Conservation (phyloP, 2,888 invertebrate genomes). For the Mythimna loreyi region DNA sequence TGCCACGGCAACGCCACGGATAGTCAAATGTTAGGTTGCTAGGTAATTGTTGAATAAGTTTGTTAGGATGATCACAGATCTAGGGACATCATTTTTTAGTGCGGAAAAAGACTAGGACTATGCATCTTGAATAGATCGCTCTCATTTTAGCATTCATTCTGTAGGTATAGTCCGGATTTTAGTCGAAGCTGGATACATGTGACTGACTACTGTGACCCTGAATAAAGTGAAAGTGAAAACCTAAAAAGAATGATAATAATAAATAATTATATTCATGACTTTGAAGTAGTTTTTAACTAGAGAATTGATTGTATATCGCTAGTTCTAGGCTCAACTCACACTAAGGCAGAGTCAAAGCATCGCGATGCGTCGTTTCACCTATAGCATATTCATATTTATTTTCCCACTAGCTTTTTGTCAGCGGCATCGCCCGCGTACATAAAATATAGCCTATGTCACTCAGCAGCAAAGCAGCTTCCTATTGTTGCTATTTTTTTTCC, state of each 20-base stretch:
- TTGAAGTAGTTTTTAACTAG: neutral
- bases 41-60: slow-evolving; percentile 7
- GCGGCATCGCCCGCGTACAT: too few relatives aligned
- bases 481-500: too few relatives aligned
- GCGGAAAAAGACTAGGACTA: neutral
- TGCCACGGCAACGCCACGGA: neutral
- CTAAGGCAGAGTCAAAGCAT: too few relatives aligned
- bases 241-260: too few relatives aligned
- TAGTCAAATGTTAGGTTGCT: slow-evolving; percentile 2
- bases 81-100: neutral
- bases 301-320: neutral
- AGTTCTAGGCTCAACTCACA: neutral
- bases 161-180: neutral
- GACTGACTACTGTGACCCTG: neutral
- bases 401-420: too few relatives aligned
- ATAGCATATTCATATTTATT: too few relatives aligned
- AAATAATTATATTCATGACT: neutral
- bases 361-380: too few relatives aligned
- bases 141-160: neutral
- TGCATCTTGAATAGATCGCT: neutral
- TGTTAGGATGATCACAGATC: neutral
- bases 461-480: too few relatives aligned
- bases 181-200: neutral
- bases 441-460: too few relatives aligned
- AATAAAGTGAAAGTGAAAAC: too few relatives aligned